These are phyloP conservation scores for Nephotettix cincticeps DNA, from an alignment of 1,140 invertebrate species.

Conservation along the genomic window DNA sequence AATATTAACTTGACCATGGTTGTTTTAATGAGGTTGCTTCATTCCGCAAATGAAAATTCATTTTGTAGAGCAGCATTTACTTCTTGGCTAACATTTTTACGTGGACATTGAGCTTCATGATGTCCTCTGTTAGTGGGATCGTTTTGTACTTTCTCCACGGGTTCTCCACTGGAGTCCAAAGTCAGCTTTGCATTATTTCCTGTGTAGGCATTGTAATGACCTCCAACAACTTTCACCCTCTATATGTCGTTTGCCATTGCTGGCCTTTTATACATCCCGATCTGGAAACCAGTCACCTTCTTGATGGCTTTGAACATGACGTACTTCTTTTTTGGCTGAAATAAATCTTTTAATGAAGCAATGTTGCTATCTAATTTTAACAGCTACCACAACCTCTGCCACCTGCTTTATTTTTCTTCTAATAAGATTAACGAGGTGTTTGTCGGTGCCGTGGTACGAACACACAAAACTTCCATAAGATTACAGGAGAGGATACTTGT, in stretches of 20 bases:
- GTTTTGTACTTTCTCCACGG: not conserved
- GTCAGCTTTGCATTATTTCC: not conserved
- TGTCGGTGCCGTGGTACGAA: not conserved
- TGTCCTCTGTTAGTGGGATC: not conserved
- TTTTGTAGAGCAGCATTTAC: not conserved
- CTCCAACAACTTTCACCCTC: not conserved
- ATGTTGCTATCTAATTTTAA: not conserved
- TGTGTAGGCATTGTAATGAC: not conserved
- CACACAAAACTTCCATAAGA: not conserved
- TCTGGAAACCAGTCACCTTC: not conserved
- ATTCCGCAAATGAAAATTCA: not conserved
- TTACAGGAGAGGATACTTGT: not conserved
- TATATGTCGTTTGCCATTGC: constrained; percentile 1
- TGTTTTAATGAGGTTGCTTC: not conserved
- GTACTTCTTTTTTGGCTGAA: not conserved
- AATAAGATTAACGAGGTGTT: not conserved
- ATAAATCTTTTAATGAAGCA: not conserved
- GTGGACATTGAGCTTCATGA: not conserved
- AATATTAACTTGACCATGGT: not conserved
- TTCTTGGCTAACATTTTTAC: not conserved
- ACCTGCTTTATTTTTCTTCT: constrained; percentile 4
- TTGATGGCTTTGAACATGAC: not conserved
- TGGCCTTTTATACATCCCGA: not conserved
- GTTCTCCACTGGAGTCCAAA: not conserved
- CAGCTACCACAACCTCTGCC: not conserved